Evolutionary conservation across 2,888 invertebrate species (phyloP).

Genomic region (Leucophora obtusa): DNA sequence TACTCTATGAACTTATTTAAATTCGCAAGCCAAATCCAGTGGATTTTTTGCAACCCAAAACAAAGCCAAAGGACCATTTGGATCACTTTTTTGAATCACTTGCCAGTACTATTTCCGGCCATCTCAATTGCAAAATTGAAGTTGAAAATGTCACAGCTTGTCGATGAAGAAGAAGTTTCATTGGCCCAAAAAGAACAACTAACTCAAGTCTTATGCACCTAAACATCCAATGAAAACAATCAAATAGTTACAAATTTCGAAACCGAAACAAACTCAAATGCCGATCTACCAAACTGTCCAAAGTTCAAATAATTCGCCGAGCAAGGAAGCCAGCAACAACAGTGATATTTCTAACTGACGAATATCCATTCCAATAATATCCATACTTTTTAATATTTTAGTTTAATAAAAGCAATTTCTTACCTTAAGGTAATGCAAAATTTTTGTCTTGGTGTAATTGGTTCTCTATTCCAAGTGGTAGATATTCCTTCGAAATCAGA

Average conservation of each 20-base stretch:
- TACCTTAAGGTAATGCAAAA: no score
- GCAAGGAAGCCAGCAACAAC: slow-evolving; percentile 13
- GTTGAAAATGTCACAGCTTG: slow-evolving; percentile 26
- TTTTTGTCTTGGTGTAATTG: slow-evolving; percentile 10
- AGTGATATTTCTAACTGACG: background rate
- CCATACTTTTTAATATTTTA: no score
- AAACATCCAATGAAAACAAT: background rate
- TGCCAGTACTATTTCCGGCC: slow-evolving; percentile 4
- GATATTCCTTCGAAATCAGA: background rate
- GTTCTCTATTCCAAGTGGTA: slow-evolving; percentile 9
- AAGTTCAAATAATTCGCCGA: slow-evolving; percentile 1
- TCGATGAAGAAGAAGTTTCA: slow-evolving; percentile 26
- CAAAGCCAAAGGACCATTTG: background rate
- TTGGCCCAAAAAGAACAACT: slow-evolving; percentile 20
- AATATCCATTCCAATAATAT: slow-evolving; percentile 12
- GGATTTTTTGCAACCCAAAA: no score
- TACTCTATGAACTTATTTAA: no score
- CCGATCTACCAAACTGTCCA: background rate
- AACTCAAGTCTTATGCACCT: background rate
- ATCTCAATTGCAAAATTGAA: slow-evolving; percentile 21
- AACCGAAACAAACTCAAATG: no score
- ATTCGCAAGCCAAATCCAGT: no score
- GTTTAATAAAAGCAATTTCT: no score
- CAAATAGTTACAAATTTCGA: no score
- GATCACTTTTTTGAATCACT: slow-evolving; percentile 14